Evolutionary conservation across 2,113 vertebrate species (phyloP).

Genomic region (Zapus hudsonius): DNA sequence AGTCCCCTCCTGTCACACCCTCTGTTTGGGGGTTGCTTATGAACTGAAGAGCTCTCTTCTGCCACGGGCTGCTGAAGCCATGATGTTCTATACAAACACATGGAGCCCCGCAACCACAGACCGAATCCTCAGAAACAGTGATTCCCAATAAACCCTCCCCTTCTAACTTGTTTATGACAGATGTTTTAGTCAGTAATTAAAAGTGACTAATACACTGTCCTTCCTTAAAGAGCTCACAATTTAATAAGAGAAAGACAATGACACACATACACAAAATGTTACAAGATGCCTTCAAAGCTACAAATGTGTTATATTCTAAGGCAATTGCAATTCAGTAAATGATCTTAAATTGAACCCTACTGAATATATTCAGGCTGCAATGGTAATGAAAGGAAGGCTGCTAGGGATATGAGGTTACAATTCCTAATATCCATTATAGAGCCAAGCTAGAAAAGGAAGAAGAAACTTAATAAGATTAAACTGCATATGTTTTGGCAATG

Average conservation of each 20-base stretch:
- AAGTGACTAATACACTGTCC: not conserved
- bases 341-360: not conserved
- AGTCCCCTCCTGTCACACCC: no score
- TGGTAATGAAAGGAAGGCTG: not conserved
- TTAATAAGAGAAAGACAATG: not conserved
- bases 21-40: not conserved
- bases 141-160: not conserved
- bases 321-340: not conserved
- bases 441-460: conserved; percentile 18
- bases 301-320: not conserved
- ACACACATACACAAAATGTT: not conserved
- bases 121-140: not conserved
- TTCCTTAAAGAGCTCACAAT: not conserved
- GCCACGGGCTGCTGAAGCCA: not conserved
- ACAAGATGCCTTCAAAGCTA: not conserved
- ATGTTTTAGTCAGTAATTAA: not conserved
- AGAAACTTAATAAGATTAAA: not conserved
- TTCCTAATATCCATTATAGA: not conserved
- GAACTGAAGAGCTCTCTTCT: not conserved
- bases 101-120: no score
- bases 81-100: not conserved
- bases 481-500: not conserved
- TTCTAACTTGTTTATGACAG: not conserved
- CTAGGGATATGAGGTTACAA: not conserved
- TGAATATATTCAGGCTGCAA: not conserved